A percentile compares a stretch with the other conserved stretches of the same genome.
Evolutionary conservation across 2,888 invertebrate genomes (phyloP).

Genomic region (Scaptodrosophila latifasciaeformis): DNA sequence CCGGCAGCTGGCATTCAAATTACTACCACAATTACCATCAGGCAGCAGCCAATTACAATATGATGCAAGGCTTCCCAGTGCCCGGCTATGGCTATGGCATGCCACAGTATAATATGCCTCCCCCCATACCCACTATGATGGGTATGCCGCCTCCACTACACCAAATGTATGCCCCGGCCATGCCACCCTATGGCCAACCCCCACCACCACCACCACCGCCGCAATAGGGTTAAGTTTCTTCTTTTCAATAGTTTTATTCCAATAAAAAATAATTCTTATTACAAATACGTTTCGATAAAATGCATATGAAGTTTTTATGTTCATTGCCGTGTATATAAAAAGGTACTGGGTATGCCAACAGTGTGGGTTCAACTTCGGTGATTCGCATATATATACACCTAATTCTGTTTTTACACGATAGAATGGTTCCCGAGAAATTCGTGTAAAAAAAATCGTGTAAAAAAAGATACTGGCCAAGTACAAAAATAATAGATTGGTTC

Average conservation of each 20-base stretch:
- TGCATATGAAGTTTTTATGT: slow-evolving; percentile 25
- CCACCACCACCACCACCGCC: slow-evolving; percentile 34
- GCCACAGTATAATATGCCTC: slow-evolving; percentile 21
- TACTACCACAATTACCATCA: slow-evolving; percentile 60
- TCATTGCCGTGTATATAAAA: slow-evolving; percentile 46
- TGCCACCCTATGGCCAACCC: slow-evolving; percentile 26
- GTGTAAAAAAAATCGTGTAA: too few relatives aligned
- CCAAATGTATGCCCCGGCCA: slow-evolving; percentile 32
- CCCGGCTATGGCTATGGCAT: slow-evolving; percentile 40
- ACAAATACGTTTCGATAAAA: slow-evolving; percentile 41
- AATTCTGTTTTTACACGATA: too few relatives aligned
- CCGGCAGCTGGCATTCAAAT: slow-evolving; percentile 72
- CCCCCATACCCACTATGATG: background rate
- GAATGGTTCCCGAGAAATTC: too few relatives aligned
- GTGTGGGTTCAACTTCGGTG: slow-evolving; percentile 47
- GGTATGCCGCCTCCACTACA: slow-evolving; percentile 34
- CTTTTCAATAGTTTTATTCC: slow-evolving; percentile 29
- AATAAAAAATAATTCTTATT: slow-evolving; percentile 39
- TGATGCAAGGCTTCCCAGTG: slow-evolving; percentile 46
- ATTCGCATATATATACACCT: slow-evolving; percentile 36
- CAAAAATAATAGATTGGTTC: too few relatives aligned
- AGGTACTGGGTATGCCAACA: slow-evolving; percentile 59
- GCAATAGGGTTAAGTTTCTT: slow-evolving; percentile 8
- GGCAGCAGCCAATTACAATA: slow-evolving; percentile 44
- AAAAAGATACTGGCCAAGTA: too few relatives aligned